Base-by-base conservation (phyloP, 1,140 invertebrate genomes). In the Drosophila kikkawai region DNA sequence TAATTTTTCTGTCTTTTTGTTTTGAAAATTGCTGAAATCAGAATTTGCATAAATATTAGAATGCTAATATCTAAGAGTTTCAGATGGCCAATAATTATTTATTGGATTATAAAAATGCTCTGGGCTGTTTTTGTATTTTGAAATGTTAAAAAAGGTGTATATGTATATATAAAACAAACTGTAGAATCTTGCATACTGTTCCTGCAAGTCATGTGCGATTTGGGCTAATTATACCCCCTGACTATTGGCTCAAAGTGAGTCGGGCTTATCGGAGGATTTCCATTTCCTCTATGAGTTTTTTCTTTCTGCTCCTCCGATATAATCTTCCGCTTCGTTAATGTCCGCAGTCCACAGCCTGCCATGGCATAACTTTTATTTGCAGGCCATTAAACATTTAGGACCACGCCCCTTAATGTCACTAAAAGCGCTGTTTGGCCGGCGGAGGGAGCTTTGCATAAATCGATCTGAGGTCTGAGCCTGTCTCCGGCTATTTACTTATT, bases 401-500 rank as follows among this genome's bases (percentile, higher is more conserved):
- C 84, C 84, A 79, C 79, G 82, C 82, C 82, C 58, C 60, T 68
- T 82, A 77, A 79, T 76, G 79, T 82, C 68, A 79, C 80, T 85
- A 85, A 82, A 79, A 77, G 75, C 75, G 68, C 80, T 79, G 80
- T 64, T 77, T 36, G n/a, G n/a, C 13, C 19, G 17, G 13, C n/a
- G 17, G n/a, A 34, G 19, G 29, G 29, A 41, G 60, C 48, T 75
- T 84, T 85, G 82, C 82, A 86, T 86, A 86, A 87, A 86, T 87
- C 78, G 82, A 86, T 85, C 74, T 66, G 61, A 80, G 60, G 74
- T 60, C 44, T 47, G 61, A 73, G 60, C 70, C 64, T 82, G 77
- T 70, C 73, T 81, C 79, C 55, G 83, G 80, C 76, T 87, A 77
- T 83, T 88, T 87, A 86, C 81, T 86, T 86, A 86, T 86, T 86